Conservation (phyloP, 1,140 invertebrate genomes). For the Drepana arcuata region DNA sequence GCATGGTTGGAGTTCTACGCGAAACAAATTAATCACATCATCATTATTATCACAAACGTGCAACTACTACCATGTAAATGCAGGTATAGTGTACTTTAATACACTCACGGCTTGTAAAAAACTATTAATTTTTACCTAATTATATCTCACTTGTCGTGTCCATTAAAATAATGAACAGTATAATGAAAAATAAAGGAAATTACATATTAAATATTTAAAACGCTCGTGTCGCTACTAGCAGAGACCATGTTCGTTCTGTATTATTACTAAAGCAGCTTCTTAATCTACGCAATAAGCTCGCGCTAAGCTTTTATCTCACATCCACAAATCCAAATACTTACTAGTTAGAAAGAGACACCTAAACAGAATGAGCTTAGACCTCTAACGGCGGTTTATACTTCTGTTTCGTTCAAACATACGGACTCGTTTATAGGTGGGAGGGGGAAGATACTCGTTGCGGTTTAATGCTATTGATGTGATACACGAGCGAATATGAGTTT, state of each 20-base stretch:
- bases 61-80: slow-evolving; percentile 14
- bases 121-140: slow-evolving; percentile 38
- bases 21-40: too few relatives aligned
- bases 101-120: slow-evolving; percentile 12
- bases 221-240: slow-evolving; percentile 46
- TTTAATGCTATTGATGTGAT: slow-evolving; percentile 25
- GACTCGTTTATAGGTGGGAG: slow-evolving; percentile 30
- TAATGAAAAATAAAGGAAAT: slow-evolving; percentile 55
- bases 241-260: slow-evolving; percentile 59
- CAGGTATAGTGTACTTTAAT: slow-evolving; percentile 10
- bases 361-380: slow-evolving; percentile 12
- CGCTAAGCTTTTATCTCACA: slow-evolving; percentile 29
- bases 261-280: slow-evolving; percentile 66
- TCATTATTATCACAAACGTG: too few relatives aligned
- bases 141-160: slow-evolving; percentile 36
- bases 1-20: too few relatives aligned
- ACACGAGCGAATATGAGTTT: slow-evolving; percentile 12
- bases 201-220: slow-evolving; percentile 70
- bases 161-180: slow-evolving; percentile 40
- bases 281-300: slow-evolving; percentile 39
- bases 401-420: slow-evolving; percentile 42
- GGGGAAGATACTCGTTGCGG: slow-evolving; percentile 40
- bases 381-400: slow-evolving; percentile 14
- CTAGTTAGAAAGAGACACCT: slow-evolving; percentile 26
- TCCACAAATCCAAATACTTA: slow-evolving; percentile 21